These are phyloP conservation scores for Melinopterus prodromus DNA, from an alignment of 2,888 invertebrate genomes.

Conservation along the genomic window DNA sequence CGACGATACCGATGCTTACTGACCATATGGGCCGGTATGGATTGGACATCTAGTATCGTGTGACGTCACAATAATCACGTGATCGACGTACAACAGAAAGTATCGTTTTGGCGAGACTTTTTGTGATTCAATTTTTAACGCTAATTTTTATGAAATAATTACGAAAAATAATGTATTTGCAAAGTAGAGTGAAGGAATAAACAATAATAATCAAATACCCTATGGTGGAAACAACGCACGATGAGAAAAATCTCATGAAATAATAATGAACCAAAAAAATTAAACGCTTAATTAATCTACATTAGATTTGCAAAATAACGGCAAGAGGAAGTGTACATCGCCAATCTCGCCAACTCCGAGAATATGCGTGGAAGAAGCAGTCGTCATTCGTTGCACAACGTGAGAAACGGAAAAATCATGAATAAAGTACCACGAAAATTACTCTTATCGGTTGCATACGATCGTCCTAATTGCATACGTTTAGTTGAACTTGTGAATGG, in stretches of 20 bases:
- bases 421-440: not conserved
- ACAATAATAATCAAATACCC: no score
- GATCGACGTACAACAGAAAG: no score
- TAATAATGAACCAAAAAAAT: not conserved
- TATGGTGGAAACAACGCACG: not conserved
- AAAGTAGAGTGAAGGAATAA: no score
- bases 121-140: no score
- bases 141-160: no score
- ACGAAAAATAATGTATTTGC: no score
- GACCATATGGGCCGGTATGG: no score
- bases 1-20: no score
- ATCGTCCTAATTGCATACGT: slow-evolving; percentile 22
- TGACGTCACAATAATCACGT: no score
- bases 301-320: not conserved
- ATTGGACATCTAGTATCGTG: no score
- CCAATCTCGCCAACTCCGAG: not conserved
- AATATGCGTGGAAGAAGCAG: not conserved
- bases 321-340: not conserved
- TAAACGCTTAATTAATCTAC: no score
- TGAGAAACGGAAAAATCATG: not conserved
- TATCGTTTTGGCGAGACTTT: no score
- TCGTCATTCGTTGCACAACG: not conserved
- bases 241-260: not conserved
- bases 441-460: not conserved
- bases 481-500: slow-evolving; percentile 18